phyloP scores from a whole-genome alignment of 2,113 vertebrate genomes.

The Phasianus colchicus region DNA sequence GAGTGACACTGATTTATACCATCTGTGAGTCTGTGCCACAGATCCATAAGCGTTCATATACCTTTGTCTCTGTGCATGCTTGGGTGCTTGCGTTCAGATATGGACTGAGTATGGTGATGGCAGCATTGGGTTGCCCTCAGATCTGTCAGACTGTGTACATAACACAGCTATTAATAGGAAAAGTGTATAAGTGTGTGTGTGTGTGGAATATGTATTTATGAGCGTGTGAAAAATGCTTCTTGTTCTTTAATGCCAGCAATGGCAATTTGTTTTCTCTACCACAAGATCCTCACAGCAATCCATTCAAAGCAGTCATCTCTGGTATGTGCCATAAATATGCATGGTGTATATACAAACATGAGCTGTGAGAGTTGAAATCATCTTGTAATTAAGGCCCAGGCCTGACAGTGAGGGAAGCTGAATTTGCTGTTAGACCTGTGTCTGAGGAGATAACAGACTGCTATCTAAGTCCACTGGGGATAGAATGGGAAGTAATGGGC shows the following conservation, averaged over 20 bases:
- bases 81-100: neutral
- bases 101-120: neutral
- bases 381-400: constrained; percentile 32
- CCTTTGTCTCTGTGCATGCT: neutral
- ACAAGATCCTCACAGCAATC: constrained; percentile 22
- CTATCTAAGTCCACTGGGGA: neutral
- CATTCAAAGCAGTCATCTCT: constrained; percentile 29
- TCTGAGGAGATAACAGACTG: constrained; percentile 25
- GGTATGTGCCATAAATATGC: constrained; percentile 41
- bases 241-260: neutral
- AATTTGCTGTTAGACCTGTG: constrained; percentile 8
- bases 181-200: neutral
- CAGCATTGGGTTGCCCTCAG: neutral
- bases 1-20: neutral
- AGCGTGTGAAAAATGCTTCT: constrained; percentile 27
- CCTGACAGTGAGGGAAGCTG: constrained; percentile 9
- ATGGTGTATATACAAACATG: constrained; percentile 10
- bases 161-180: neutral
- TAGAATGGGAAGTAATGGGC: constrained; percentile 4
- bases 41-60: neutral
- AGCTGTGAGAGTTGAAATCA: constrained; percentile 21
- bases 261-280: constrained; percentile 48
- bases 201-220: neutral
- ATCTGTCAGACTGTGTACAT: constrained; percentile 14
- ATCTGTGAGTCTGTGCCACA: neutral